Base-by-base conservation (phyloP, 2,113 vertebrate genomes). In the Taxidea taxus region DNA sequence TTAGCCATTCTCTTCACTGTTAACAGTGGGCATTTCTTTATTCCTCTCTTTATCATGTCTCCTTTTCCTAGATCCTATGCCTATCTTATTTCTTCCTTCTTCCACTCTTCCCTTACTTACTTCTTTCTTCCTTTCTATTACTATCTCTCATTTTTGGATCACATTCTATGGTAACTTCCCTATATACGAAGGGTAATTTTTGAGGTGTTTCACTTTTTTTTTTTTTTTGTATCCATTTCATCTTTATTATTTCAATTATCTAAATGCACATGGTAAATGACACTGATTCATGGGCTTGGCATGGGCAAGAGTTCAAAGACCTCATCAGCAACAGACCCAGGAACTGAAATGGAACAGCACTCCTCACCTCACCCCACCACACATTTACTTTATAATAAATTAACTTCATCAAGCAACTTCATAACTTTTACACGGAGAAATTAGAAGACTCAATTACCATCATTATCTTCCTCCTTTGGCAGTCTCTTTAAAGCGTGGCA, bases 341-440 rank as follows among this genome's bases (percentile, higher is more conserved):
- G 80, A 97, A 95, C 62, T 49, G n/a, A 97, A 97, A 97, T 42
- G 37, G 15, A 97, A 89, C 29, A 95, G 98, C 97, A 93, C 89
- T 64, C 85, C 83, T 42, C 20, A 2, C 62, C 80, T 64, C 42
- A 3, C 21, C 66, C 64, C 51, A n/a, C 44, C 62, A 62, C 68
- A 60, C 47, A 70, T 15, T 74, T 91, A 97, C 96, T 96, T 88
- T 47, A 68, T 97, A 98, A 99, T 99, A 98, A 98, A 98, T 98
- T 97, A 95, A 66, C 86, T 98, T 96, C 96, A 97, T 93, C 92
- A 81, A 98, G 96, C 93, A 96, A 94, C 93, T 98, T 97, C 78
- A 86, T 92, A 34, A 85, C 64, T 98, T 87, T 94, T 64, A 88
- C 90, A 90, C 92, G 87, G 42, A 97, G 91, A 97, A 98, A 84